Evolutionary conservation across 2,888 invertebrate species (phyloP).

Genomic region (Athripsodes cinereus): DNA sequence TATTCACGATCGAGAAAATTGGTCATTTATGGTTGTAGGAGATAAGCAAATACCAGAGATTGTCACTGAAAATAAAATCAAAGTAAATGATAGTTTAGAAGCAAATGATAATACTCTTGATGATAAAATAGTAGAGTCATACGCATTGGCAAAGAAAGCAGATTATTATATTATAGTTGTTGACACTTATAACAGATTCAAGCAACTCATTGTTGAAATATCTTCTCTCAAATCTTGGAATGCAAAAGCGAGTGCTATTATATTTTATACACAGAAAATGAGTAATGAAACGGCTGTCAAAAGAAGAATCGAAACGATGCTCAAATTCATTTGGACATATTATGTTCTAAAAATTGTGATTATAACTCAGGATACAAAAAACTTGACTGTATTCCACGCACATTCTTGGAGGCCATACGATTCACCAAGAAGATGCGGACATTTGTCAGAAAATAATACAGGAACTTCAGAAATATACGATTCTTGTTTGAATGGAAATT

Average conservation of each 20-base stretch:
- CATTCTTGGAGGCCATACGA: conserved; percentile 42
- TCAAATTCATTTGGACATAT: conserved; percentile 37
- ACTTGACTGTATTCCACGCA: conserved; percentile 35
- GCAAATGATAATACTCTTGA: not conserved
- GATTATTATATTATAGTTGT: conserved; percentile 39
- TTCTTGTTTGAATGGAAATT: conserved; percentile 35
- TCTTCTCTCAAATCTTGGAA: conserved; percentile 40
- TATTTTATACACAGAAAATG: conserved; percentile 35
- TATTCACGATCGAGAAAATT: conserved; percentile 30
- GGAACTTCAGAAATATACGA: conserved; percentile 36
- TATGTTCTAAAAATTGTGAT: conserved; percentile 38
- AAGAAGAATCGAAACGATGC: conserved; percentile 34
- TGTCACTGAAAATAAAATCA: not conserved
- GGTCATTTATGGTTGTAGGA: conserved; percentile 24
- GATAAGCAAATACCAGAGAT: not conserved
- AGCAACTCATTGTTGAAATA: conserved; percentile 33
- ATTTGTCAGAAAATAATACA: conserved; percentile 37
- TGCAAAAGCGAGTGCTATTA: conserved; percentile 38
- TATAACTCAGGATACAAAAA: conserved; percentile 33
- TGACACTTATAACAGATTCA: conserved; percentile 35
- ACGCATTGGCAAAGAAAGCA: conserved; percentile 29
- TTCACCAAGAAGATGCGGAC: conserved; percentile 41
- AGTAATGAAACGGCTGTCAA: conserved; percentile 28
- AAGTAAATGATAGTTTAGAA: not conserved
- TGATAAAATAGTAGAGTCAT: not conserved